phyloP scores from a whole-genome alignment of 2,113 vertebrate species.

The Paradisaea rubra region DNA sequence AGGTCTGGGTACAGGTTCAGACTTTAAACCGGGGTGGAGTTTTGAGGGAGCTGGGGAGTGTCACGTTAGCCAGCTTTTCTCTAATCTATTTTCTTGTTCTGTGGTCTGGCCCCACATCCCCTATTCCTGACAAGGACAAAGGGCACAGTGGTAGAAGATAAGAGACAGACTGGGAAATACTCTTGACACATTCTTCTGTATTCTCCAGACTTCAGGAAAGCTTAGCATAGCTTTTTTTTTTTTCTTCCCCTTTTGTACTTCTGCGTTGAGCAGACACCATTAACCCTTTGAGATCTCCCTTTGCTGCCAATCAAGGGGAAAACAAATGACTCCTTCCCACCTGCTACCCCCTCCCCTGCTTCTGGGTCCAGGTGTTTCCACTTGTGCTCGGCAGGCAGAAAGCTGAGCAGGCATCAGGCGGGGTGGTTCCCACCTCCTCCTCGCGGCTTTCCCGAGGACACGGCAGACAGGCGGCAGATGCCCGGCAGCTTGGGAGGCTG shows the following conservation, averaged over 20 bases:
- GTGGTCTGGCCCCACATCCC: too few species aligned
- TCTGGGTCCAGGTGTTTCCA: neutral
- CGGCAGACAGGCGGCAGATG: neutral
- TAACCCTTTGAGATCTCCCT: neutral
- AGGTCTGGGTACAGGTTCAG: neutral
- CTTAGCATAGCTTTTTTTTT: neutral
- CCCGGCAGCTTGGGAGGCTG: neutral
- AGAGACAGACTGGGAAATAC: neutral
- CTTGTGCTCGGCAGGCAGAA: rapidly evolving
- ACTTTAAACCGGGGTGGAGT: neutral
- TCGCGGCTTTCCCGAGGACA: neutral
- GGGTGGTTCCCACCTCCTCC: neutral
- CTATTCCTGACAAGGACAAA: neutral
- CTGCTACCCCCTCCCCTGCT: neutral
- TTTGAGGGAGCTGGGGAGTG: rapidly evolving
- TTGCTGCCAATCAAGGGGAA: neutral
- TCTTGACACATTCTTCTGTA: neutral
- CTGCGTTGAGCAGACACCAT: neutral
- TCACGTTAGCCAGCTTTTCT: neutral
- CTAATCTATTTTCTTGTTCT: neutral
- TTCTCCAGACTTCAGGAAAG: neutral
- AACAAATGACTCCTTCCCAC: neutral
- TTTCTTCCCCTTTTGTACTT: neutral
- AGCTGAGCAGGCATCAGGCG: neutral
- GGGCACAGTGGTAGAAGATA: neutral